Base-by-base conservation (phyloP, 2,113 vertebrate species). In the Athene cunicularia region DNA sequence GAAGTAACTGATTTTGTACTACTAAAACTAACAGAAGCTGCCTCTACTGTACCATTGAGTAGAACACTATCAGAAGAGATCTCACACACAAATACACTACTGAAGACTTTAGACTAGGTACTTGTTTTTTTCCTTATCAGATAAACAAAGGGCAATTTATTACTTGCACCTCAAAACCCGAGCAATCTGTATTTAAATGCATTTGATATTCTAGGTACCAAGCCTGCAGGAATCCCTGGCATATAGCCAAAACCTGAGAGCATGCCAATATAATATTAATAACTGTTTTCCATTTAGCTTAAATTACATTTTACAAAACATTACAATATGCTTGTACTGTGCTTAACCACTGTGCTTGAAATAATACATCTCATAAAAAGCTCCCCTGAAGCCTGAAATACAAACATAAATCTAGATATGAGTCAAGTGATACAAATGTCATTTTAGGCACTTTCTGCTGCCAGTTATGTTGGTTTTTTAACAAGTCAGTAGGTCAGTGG, bases 401-500 rank as follows among this genome's bases (percentile, higher is more conserved):
- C 37, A 56, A 50, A 73, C 9, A 35, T 15, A 58, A 47, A 70
- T 45, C 59, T 53, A 70, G 19, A 12, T 7, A 45, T 4, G 14
- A 45, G 24, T 41, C 21, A 67, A 67, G 16, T 19, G 70, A n/a
- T 21, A 41, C 12, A 22, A 26, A 13, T 6, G 26, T 60, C 23
- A 45, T 14, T 56, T 28, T 16, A 39, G 23, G 16, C 11, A 15
- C 23, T 39, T 72, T 35, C 27, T 41, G 12, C 19, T 27, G 18
- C 8, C 32, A 41, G 8, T 16, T 58, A 15, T 1, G 3, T 20
- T 26, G 6, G 1, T 33, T 47, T 66, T 50, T 58, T 35, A 73
- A 32, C 43, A 74, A n/a, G 14, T 32, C 39, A 49, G 35, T 23
- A 26, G 8, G 30, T 63, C 0, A 0, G 28, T 14, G 10, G 14